Percentiles rank a stretch among this genome's conserved stretches.
Evolutionary conservation across 2,113 vertebrate genomes (phyloP).

Genomic region (Neolamprologus tretocephalus): DNA sequence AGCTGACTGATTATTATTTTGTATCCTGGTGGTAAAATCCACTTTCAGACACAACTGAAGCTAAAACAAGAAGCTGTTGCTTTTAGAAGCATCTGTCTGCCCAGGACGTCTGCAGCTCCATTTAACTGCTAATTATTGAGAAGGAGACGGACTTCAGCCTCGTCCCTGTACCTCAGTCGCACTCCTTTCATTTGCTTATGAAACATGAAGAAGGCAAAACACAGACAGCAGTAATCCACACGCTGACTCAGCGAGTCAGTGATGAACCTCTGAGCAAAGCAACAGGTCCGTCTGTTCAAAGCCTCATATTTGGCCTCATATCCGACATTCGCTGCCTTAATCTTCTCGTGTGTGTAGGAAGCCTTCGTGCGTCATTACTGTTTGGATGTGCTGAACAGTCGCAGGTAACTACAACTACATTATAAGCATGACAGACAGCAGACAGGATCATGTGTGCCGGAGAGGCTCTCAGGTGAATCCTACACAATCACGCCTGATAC

Average conservation of each 20-base stretch:
- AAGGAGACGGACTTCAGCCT: not conserved
- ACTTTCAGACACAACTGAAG: not conserved
- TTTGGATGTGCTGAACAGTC: not conserved
- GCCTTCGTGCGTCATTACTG: not conserved
- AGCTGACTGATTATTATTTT: not conserved
- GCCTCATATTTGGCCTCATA: not conserved
- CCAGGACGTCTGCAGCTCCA: not conserved
- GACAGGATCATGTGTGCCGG: fast-evolving
- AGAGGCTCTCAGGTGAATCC: fast-evolving
- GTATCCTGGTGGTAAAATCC: not conserved
- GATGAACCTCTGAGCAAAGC: not conserved
- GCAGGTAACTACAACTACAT: fast-evolving
- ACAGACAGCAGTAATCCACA: not conserved
- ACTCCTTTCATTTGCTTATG: not conserved
- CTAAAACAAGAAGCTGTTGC: not conserved
- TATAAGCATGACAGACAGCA: not conserved
- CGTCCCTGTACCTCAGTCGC: not conserved
- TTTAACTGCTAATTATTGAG: not conserved
- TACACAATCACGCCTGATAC: fast-evolving
- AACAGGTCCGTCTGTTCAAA: not conserved
- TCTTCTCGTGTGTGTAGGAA: not conserved
- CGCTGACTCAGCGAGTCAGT: not conserved
- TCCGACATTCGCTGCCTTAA: not conserved
- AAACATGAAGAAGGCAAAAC: not conserved
- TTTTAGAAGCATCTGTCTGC: not conserved